phyloP scores from a whole-genome alignment of 2,888 invertebrate genomes.

The Elegia similella region DNA sequence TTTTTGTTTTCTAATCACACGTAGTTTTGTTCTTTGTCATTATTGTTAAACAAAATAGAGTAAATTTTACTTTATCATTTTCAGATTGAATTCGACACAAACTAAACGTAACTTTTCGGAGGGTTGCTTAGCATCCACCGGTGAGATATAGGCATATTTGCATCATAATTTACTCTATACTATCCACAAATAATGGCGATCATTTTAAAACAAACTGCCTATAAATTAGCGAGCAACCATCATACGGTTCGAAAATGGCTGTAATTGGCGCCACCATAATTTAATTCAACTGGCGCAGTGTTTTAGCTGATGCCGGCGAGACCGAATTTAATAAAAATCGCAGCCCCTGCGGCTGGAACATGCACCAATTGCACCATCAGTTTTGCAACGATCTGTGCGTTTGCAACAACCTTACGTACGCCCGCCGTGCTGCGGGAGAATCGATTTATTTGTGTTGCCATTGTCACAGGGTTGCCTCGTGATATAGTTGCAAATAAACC shows the following conservation, averaged over 20 bases:
- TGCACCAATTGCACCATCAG: too few species aligned
- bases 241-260: slow-evolving; percentile 70
- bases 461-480: neutral
- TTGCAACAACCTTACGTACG: too few species aligned
- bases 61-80: too few species aligned
- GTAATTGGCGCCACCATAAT: slow-evolving; percentile 74
- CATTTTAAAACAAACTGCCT: slow-evolving; percentile 34
- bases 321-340: slow-evolving; percentile 68
- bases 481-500: too few species aligned
- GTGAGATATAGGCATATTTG: too few species aligned
- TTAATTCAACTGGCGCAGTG: slow-evolving; percentile 74
- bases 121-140: too few species aligned
- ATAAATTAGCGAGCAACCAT: slow-evolving; percentile 72
- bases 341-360: slow-evolving; percentile 45
- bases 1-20: too few species aligned
- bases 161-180: too few species aligned
- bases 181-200: slow-evolving; percentile 1
- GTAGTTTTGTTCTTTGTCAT: too few species aligned
- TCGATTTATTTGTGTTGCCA: neutral
- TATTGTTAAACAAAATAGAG: too few species aligned
- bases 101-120: too few species aligned
- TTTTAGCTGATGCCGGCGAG: slow-evolving; percentile 73
- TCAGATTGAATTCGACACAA: too few species aligned
- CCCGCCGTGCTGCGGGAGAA: neutral
- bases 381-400: slow-evolving; percentile 33